Evolutionary conservation across 2,888 invertebrate genomes (phyloP).

Genomic region (Chaitophorus viminalis): DNA sequence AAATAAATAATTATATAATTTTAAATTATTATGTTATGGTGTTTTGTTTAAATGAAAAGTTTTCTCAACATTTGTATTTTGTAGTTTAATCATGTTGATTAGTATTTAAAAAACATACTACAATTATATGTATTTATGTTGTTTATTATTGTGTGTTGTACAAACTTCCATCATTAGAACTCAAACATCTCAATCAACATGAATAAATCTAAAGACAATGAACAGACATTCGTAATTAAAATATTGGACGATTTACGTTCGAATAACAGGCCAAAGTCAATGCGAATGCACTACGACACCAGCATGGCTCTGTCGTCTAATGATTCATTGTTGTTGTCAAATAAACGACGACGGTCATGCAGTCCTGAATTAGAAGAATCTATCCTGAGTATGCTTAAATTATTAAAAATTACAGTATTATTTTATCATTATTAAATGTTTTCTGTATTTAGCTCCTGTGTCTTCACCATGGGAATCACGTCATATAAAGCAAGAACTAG

Average conservation of each 20-base stretch:
- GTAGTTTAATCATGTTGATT: neutral
- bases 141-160: neutral
- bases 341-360: conserved; percentile 51
- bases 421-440: conserved; percentile 20
- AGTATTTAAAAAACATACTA: too few species aligned
- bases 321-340: conserved; percentile 46
- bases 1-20: too few species aligned
- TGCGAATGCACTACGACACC: conserved; percentile 42
- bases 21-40: neutral
- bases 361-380: conserved; percentile 54
- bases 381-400: conserved; percentile 7
- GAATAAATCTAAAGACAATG: conserved; percentile 56
- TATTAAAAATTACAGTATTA: neutral
- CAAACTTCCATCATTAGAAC: neutral
- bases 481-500: conserved; percentile 74
- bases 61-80: too few species aligned
- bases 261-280: conserved; percentile 9
- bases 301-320: conserved; percentile 26
- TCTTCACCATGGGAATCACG: conserved; percentile 76
- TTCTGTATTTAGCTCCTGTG: conserved; percentile 63
- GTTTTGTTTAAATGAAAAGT: neutral
- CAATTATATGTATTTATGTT: neutral
- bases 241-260: conserved; percentile 58
- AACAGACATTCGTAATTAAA: conserved; percentile 56
- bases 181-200: neutral